phyloP scores from a whole-genome alignment of 2,888 invertebrate species.

The Invenusta paracnida region DNA sequence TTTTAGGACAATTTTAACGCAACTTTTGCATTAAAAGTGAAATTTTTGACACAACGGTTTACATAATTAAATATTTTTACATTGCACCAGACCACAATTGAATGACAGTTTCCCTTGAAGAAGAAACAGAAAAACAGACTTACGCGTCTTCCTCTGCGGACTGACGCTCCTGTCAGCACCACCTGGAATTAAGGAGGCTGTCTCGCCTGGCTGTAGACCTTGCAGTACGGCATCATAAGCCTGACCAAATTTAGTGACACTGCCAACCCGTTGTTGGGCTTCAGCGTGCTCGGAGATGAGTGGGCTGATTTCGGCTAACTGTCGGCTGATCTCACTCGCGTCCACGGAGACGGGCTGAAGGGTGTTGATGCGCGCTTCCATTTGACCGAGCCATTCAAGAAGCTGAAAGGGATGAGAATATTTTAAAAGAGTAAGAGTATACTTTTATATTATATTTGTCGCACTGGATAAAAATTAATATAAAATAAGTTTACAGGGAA shows the following conservation, averaged over 20 bases:
- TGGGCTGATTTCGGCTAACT: background rate
- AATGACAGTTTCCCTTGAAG: too few species aligned
- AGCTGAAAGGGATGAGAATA: background rate
- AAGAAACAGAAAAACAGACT: background rate
- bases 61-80: too few species aligned
- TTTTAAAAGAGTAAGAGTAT: too few species aligned
- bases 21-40: too few species aligned
- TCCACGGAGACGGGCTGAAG: conserved; percentile 35
- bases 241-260: conserved; percentile 24
- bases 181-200: background rate
- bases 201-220: conserved; percentile 11
- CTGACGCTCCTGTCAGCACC: background rate
- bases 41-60: too few species aligned
- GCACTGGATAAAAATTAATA: too few species aligned
- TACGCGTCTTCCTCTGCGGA: background rate
- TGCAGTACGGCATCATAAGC: conserved; percentile 39
- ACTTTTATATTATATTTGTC: too few species aligned
- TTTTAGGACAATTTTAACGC: too few species aligned
- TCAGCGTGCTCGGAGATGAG: background rate
- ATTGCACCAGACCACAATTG: too few species aligned
- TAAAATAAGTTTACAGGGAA: too few species aligned
- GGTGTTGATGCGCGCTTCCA: conserved; percentile 27
- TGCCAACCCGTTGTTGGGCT: conserved; percentile 2
- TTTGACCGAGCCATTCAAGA: conserved; percentile 32
- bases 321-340: conserved; percentile 7